Conservation (phyloP, 2,888 invertebrate species). For the Agrochola macilenta region DNA sequence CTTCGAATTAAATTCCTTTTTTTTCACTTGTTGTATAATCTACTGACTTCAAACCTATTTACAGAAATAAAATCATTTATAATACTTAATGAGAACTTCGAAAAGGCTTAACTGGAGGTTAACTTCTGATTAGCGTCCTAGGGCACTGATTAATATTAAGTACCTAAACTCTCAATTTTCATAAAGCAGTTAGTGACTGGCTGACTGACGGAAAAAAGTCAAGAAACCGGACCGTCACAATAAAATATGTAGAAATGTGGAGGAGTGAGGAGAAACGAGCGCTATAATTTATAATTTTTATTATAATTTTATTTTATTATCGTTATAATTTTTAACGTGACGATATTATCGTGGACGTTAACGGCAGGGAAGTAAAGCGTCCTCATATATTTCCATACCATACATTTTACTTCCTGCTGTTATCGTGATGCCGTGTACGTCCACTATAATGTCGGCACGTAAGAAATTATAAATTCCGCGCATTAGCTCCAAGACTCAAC, state of each 20-base stretch:
- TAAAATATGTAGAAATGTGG: neutral
- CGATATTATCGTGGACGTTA: neutral
- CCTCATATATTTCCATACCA: neutral
- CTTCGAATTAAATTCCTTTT: too few species aligned
- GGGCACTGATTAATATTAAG: neutral
- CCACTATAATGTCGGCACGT: neutral
- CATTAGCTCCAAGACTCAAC: neutral
- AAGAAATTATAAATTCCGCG: neutral
- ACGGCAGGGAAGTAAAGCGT: neutral
- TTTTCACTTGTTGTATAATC: too few species aligned
- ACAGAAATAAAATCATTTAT: neutral
- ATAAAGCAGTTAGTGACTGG: neutral
- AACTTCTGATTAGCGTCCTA: neutral
- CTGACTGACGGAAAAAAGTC: too few species aligned
- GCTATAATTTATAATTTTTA: too few species aligned
- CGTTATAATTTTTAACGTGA: neutral
- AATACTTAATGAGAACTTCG: neutral
- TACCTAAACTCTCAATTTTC: neutral
- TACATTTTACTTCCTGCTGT: neutral
- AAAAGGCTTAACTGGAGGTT: neutral
- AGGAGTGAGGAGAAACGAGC: too few species aligned
- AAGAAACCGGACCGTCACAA: neutral
- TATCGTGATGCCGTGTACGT: neutral
- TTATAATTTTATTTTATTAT: too few species aligned
- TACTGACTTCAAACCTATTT: too few species aligned